Percentiles rank a stretch among this genome's conserved stretches.
phyloP scores from a whole-genome alignment of 2,113 vertebrate genomes.

The Pycnonotus jocosus region DNA sequence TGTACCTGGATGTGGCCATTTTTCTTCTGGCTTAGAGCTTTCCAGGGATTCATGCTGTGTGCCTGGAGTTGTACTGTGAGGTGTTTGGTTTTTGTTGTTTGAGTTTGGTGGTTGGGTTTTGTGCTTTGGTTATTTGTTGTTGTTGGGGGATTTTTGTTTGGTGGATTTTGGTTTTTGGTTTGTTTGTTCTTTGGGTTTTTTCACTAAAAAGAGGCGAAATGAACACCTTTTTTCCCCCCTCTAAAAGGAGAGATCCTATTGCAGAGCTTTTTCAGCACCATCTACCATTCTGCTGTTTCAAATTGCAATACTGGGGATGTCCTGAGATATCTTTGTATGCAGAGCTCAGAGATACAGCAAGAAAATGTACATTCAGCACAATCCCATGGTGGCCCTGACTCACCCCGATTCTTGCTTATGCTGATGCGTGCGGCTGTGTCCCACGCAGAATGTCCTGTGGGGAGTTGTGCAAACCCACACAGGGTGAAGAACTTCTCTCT shows the following conservation, averaged over 20 bases:
- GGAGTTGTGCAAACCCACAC: neutral
- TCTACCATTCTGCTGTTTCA: neutral
- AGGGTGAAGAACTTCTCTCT: neutral
- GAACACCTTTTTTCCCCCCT: accelerated
- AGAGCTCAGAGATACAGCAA: neutral
- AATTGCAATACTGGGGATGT: neutral
- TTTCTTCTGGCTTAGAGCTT: neutral
- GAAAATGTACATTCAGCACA: neutral
- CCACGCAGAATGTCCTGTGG: neutral
- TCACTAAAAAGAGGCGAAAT: neutral
- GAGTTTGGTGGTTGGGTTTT: neutral
- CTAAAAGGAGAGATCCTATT: neutral
- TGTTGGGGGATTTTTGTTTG: accelerated
- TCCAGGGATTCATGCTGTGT: neutral
- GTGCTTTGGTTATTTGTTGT: neutral
- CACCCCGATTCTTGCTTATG: neutral
- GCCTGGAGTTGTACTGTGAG: neutral
- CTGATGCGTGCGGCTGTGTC: neutral
- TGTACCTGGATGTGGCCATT: neutral
- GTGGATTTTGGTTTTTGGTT: neutral
- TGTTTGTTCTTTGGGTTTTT: neutral
- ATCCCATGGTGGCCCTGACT: neutral
- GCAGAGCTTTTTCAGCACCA: neutral
- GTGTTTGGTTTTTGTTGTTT: neutral
- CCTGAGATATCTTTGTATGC: neutral